Evolutionary conservation across 2,113 vertebrate genomes (phyloP), one percentile per base, ranked within the genome.

Genomic region (Lathamus discolor): DNA sequence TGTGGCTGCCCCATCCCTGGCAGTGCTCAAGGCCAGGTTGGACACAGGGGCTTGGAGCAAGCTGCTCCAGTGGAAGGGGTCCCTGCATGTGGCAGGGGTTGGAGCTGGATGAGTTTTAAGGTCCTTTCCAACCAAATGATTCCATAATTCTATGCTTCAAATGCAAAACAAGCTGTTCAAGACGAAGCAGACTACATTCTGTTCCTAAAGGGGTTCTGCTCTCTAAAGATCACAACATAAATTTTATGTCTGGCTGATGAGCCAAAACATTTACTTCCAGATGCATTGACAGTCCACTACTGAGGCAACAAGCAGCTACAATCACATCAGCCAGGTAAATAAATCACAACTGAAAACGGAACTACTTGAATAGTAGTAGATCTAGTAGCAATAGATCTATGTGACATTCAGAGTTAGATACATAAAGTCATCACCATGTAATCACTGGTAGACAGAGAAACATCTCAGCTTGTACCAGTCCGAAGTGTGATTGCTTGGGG

Each of bases 361-460:
- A 27, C 24, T 5, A 43, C 3, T 51, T 59, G 57, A 59, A 59
- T 35, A 9, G 31, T 57, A 57, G 55, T n/a, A 35, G 33, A 59
- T 59, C 33, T 10, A 35, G 9, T 35, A 35, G 22, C 16, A 35
- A 24, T 72, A 31, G 44, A 59, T 6, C 54, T 0, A 39, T 39
- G 3, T 0, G 7, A 25, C 35, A 23, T 22, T 62, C 23, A 1
- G 0, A 29, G 35, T 68, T 78, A 35, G 67, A 72, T 64, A n/a
- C 3, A 81, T 68, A 68, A 86, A 91, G 73, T 19, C 3, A 55
- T 61, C 81, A 48, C 68, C 39, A 43, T 0, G 7, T 9, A 62
- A 80, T 67, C 64, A 31, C 68, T 39, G 25, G 35, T 11, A 83
- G 54, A n/a, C 37, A 18, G 37, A 72, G 70, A 67, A 1, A 11